Evolutionary conservation across 2,888 invertebrate species (phyloP), one percentile per base, ranked within the genome.

Genomic region (Drosophila vallismaia): DNA sequence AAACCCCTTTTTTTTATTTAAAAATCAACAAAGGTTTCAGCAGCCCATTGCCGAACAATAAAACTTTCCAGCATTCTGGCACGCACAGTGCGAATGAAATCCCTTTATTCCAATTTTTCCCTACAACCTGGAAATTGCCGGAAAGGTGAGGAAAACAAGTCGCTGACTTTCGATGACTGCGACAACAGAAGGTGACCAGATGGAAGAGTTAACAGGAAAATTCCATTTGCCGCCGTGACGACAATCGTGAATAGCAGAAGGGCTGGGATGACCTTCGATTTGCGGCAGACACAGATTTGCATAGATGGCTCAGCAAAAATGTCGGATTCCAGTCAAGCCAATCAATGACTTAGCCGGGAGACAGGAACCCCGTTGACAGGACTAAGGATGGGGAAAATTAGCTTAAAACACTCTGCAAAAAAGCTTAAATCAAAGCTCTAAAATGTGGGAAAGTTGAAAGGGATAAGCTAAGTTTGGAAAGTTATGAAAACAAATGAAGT

Each of bases 271-370:
- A 36, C 46, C 46, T 48, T 53, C 38, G 14, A 28, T 26, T 26
- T 24, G 33, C 36, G 44, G 19, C 26, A 48, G 42, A 54, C 60
- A 44, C n/a, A 56, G 54, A 66, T 74, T 79, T 72, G 62, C 63
- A 69, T 72, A 70, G 51, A 74, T 84, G 72, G 58, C 79, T 87
- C 69, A 81, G 81, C 79, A 64, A 45, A 55, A 77, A 56, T 46
- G 67, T 44, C 45, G 63, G 45, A 57, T 55, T 26, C 40, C 60
- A 56, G 48, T 74, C 71, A 48, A 67, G 58, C 66, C 63, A 62
- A 74, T 70, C 76, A 64, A 62, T 59, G 64, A 46, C 58, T 74
- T 58, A 54, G 45, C 60, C 14, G 4, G 49, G 12, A 12, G 60
- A 50, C 50, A 28, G 28, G 28, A 28, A 28, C 28, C 28, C 28